Evolutionary conservation across 2,113 vertebrate species (phyloP).

Genomic region (Opisthocomus hoazin): DNA sequence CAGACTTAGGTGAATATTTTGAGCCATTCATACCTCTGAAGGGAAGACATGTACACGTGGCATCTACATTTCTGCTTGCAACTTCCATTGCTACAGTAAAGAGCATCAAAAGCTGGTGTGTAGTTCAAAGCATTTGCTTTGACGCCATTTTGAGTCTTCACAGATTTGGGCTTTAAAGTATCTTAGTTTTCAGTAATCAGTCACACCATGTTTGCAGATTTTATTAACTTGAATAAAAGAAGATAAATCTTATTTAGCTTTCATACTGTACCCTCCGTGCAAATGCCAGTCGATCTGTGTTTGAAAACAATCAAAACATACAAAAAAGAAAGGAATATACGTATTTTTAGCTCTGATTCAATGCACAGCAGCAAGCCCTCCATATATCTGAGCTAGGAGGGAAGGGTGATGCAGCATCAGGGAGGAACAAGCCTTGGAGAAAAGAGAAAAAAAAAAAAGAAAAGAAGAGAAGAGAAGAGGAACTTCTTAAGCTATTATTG

Average conservation of each 20-base stretch:
- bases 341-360: slow-evolving; percentile 22
- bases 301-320: not conserved
- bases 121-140: not conserved
- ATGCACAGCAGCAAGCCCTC: not conserved
- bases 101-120: not conserved
- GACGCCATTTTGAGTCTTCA: not conserved
- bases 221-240: not conserved
- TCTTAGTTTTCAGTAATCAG: not conserved
- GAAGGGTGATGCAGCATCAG: not conserved
- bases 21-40: not conserved
- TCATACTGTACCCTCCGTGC: not conserved
- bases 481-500: not conserved
- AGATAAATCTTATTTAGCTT: not conserved
- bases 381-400: not conserved
- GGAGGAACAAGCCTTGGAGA: not conserved
- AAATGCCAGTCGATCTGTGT: not conserved
- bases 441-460: accelerated
- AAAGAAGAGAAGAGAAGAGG: not conserved
- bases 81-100: not conserved
- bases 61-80: not conserved
- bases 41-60: not conserved
- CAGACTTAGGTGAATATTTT: not conserved
- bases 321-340: not conserved
- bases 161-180: not conserved
- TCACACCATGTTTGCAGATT: not conserved